Evolutionary conservation across 2,113 vertebrate species (phyloP).

Genomic region (Salvelinus alpinus): DNA sequence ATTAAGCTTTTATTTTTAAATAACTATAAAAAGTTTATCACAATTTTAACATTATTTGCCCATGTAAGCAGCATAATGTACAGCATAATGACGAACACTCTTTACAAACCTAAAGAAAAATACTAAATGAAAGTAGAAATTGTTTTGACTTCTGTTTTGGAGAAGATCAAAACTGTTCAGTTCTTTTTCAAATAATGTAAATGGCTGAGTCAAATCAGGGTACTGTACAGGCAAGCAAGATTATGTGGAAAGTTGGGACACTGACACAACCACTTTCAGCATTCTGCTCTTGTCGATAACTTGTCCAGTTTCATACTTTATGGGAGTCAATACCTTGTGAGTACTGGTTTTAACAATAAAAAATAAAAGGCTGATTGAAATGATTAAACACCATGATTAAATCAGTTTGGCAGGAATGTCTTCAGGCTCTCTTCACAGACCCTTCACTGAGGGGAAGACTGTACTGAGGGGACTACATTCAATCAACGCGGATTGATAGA

Average conservation of each 20-base stretch:
- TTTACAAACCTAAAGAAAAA: slow-evolving; percentile 25
- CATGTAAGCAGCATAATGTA: slow-evolving; percentile 11
- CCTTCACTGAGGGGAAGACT: slow-evolving; percentile 74
- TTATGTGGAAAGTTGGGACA: not conserved
- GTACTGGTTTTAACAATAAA: slow-evolving; percentile 1
- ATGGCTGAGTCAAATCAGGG: too few species aligned
- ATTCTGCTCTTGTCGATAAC: not conserved
- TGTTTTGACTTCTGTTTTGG: not conserved
- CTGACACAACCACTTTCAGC: not conserved
- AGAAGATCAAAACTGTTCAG: not conserved
- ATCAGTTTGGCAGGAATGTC: slow-evolving; percentile 20
- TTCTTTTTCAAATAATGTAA: not conserved
- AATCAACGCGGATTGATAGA: slow-evolving; percentile 4
- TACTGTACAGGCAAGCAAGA: slow-evolving; percentile 11
- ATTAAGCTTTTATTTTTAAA: not conserved
- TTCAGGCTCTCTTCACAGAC: slow-evolving; percentile 59
- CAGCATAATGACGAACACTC: slow-evolving; percentile 1
- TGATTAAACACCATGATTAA: not conserved
- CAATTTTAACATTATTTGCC: slow-evolving; percentile 12
- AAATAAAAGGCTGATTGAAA: not conserved
- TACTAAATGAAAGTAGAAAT: not conserved
- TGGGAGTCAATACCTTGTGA: not conserved
- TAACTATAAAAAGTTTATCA: not conserved
- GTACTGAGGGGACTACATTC: slow-evolving; percentile 46
- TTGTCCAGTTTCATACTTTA: not conserved